Percentiles rank a stretch among this genome's conserved stretches.
phyloP scores from a whole-genome alignment of 1,140 invertebrate species.

The Drosophila truncata region DNA sequence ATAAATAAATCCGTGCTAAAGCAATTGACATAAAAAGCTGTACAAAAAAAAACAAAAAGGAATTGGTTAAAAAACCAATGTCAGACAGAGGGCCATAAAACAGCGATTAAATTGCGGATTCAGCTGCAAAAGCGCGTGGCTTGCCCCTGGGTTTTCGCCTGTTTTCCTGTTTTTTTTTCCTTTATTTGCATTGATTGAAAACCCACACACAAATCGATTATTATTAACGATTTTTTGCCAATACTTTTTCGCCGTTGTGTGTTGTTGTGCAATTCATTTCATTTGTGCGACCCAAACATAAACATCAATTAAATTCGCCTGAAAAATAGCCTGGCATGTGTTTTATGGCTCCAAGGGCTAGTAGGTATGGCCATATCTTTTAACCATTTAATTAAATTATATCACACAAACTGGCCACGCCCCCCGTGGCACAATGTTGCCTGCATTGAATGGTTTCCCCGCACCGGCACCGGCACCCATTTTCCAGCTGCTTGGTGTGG shows the following conservation, averaged over 20 bases:
- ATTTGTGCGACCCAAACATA: conserved; percentile 68
- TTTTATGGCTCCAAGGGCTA: conserved; percentile 35
- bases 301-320: conserved; percentile 73
- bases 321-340: conserved; percentile 57
- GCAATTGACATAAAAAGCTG: conserved; percentile 35
- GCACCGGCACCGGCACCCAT: background rate
- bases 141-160: conserved; percentile 14
- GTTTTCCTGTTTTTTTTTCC: conserved; percentile 9
- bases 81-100: conserved; percentile 44
- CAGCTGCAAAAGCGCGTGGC: conserved; percentile 32
- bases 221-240: conserved; percentile 76
- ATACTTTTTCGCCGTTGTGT: conserved; percentile 49
- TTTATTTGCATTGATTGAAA: conserved; percentile 69
- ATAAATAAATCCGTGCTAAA: conserved; percentile 54
- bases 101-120: conserved; percentile 74
- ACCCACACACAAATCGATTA: conserved; percentile 76
- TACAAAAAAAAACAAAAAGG: background rate
- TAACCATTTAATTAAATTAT: conserved; percentile 71
- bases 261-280: conserved; percentile 58
- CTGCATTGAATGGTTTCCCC: conserved; percentile 22
- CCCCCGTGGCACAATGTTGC: conserved; percentile 16
- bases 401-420: conserved; percentile 37
- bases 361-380: conserved; percentile 51
- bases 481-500: conserved; percentile 8
- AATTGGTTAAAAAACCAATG: conserved; percentile 30